A percentile compares a stretch with the other conserved stretches of the same genome.
phyloP scores from a whole-genome alignment of 2,113 vertebrate genomes.

The Monarcha castaneiventris region DNA sequence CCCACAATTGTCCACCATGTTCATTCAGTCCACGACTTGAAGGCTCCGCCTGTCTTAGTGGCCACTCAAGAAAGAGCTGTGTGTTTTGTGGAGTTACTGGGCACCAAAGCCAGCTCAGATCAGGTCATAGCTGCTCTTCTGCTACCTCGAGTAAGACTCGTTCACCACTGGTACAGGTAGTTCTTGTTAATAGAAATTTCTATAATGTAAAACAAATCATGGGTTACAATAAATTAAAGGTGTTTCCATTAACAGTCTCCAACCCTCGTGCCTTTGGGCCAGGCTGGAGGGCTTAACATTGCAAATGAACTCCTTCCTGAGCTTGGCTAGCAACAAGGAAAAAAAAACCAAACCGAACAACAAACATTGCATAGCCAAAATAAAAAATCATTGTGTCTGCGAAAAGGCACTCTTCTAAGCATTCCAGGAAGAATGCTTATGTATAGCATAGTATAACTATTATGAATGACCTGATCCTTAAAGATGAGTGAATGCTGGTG shows the following conservation, averaged over 20 bases:
- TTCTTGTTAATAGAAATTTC: neutral
- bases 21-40: neutral
- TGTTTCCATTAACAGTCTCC: neutral
- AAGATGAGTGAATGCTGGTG: neutral
- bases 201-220: neutral
- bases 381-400: neutral
- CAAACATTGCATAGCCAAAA: neutral
- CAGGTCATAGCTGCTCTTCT: neutral
- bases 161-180: too few relatives aligned
- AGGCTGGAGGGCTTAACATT: neutral
- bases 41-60: neutral
- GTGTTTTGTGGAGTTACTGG: neutral
- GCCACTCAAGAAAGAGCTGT: neutral
- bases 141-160: accelerated
- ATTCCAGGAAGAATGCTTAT: neutral
- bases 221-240: neutral
- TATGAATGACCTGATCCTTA: neutral
- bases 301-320: neutral
- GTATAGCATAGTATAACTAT: neutral
- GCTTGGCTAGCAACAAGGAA: neutral
- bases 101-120: neutral
- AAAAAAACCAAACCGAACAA: neutral
- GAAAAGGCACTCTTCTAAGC: neutral
- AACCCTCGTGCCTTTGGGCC: neutral
- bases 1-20: neutral